Conservation (phyloP, 2,888 invertebrate species). For the Girardia tigrina region DNA sequence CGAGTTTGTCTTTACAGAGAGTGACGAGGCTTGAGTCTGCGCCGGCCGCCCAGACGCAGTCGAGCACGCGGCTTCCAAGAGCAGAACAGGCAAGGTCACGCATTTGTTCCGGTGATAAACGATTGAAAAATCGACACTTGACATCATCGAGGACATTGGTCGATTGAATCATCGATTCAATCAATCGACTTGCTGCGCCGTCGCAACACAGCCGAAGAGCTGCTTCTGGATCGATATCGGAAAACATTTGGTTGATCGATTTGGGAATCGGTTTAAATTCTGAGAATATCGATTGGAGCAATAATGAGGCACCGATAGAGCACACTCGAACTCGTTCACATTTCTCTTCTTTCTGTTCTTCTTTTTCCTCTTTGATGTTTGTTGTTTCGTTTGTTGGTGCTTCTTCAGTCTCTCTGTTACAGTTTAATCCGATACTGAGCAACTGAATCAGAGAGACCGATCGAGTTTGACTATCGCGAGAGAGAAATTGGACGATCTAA, state of each 20-base stretch:
- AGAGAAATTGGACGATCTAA: neutral
- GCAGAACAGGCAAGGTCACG: neutral
- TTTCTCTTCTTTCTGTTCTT: neutral
- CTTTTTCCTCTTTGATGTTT: neutral
- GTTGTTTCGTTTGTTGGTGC: no score
- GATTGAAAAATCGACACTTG: neutral
- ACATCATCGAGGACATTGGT: neutral
- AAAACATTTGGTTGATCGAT: neutral
- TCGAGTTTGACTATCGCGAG: neutral
- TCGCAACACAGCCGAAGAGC: neutral
- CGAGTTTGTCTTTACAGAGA: neutral
- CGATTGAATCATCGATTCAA: neutral
- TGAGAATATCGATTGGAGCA: neutral
- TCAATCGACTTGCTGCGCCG: neutral
- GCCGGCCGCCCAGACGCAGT: neutral
- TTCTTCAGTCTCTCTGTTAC: no score
- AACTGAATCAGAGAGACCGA: neutral
- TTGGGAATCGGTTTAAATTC: neutral
- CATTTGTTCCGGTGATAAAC: neutral
- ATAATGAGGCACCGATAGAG: neutral
- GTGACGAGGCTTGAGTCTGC: neutral
- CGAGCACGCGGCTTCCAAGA: neutral
- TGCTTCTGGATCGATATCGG: neutral
- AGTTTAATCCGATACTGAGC: neutral
- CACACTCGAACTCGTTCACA: neutral